Evolutionary conservation across 2,113 vertebrate species (phyloP), one percentile per base, ranked within the genome.

Genomic region (Tetrax tetrax): DNA sequence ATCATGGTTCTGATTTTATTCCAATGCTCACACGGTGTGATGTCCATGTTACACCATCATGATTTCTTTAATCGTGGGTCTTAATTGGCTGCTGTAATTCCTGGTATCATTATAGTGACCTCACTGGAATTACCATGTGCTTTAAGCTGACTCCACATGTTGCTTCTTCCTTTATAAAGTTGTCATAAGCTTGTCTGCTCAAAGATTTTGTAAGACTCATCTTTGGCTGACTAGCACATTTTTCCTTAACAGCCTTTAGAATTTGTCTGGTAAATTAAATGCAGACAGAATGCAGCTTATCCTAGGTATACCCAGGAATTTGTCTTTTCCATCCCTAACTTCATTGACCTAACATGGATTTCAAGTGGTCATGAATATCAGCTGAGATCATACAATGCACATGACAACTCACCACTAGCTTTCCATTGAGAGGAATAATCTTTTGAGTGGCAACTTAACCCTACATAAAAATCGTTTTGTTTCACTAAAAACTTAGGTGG

Each of bases 11-110:
- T 60, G 48, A 50, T 83, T 91, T 63, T 37, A 19, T 66, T 41
- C 19, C 3, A 33, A 16, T 50, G 76, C 72, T 76, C 48, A 7
- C 16, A 24, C 28, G 2, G 0, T 77, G 76, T 10, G 66, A 63
- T 50, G 57, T 43, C 9, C 10, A 1, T 17, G 59, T 94, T 94
- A 64, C 92, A 80, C 72, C 87, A 91, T 14, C 76, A 3, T 6
- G 23, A 77, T 84, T 94, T 87, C 93, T 96, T 96, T 93, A 78
- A 96, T 95, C 90, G 92, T 24, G 53, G 51, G 35, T 57, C 72
- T 83, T 93, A 94, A 95, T 91, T 71, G 71, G 63, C 2, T 8
- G 21, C 31, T 15, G 60, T 69, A 69, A 25, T 63, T 89, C 16
- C 60, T 81, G 74, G 25, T 75, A 48, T 82, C 78, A 84, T 94